These are phyloP conservation scores for Erethizon dorsatum DNA, from an alignment of 2,797 vertebrate species.

Conservation along the genomic window DNA sequence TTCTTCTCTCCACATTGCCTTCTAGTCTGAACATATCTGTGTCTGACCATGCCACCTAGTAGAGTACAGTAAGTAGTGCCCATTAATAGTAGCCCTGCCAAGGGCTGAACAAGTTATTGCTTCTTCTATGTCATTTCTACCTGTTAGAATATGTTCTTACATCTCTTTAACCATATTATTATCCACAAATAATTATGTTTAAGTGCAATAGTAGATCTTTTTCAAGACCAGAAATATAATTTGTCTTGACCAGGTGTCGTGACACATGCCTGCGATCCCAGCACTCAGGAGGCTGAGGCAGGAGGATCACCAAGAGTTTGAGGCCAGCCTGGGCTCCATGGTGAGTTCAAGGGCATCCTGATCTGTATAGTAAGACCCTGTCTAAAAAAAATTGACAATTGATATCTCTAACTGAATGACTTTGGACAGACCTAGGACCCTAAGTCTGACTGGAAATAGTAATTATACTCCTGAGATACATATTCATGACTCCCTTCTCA, in stretches of 20 bases:
- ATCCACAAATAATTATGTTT: background rate
- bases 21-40: background rate
- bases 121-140: background rate
- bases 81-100: background rate
- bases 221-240: background rate
- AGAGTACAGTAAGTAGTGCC: background rate
- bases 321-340: background rate
- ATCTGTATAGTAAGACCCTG: no score
- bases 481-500: background rate
- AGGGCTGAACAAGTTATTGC: background rate
- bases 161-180: background rate
- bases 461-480: background rate
- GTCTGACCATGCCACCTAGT: background rate
- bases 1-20: background rate
- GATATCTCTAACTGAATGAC: background rate
- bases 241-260: background rate
- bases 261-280: background rate
- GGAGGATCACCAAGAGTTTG: background rate
- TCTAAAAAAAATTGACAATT: background rate
- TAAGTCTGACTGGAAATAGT: background rate
- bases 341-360: background rate
- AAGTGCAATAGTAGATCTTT: slow-evolving; percentile 6
- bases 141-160: slow-evolving; percentile 8
- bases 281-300: background rate
- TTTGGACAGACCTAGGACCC: background rate